These are phyloP conservation scores for Lepus townsendii DNA, from an alignment of 2,797 vertebrate genomes.

Conservation along the genomic window DNA sequence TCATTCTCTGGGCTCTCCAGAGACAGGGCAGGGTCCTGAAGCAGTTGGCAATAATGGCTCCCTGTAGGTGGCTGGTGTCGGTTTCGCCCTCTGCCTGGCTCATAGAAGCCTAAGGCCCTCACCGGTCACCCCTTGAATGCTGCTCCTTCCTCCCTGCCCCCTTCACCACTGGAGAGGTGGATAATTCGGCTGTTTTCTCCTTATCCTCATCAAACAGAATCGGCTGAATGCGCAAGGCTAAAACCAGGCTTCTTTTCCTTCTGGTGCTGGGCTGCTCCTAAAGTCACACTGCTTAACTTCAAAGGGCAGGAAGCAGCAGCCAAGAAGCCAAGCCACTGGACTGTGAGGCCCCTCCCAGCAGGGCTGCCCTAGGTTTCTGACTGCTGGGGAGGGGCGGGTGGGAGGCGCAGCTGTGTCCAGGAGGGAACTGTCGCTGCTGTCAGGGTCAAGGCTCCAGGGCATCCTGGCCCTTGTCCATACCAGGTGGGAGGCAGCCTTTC, in stretches of 20 bases:
- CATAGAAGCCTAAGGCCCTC: background rate
- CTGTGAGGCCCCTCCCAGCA: background rate
- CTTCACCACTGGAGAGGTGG: background rate
- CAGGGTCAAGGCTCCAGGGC: background rate
- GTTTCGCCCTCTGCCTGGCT: slow-evolving; percentile 57
- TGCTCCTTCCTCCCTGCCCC: background rate
- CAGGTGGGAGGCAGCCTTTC: slow-evolving; percentile 2
- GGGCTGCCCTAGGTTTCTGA: background rate
- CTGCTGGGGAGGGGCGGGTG: background rate
- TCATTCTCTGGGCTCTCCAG: background rate
- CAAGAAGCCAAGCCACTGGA: slow-evolving; percentile 16
- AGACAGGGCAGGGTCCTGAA: slow-evolving; percentile 27
- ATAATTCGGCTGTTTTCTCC: slow-evolving; percentile 46
- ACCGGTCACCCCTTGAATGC: background rate
- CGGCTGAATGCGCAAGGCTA: slow-evolving; percentile 68
- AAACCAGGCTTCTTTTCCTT: slow-evolving; percentile 52
- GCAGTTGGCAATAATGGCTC: slow-evolving; percentile 22
- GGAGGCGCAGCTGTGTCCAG: background rate
- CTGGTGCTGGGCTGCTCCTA: slow-evolving; percentile 51
- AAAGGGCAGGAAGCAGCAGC: slow-evolving; percentile 65
- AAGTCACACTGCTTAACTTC: slow-evolving; percentile 75
- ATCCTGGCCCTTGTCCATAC: background rate
- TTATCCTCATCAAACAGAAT: slow-evolving; percentile 55
- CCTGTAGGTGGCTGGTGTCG: background rate
- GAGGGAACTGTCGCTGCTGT: background rate